Evolutionary conservation across 2,113 vertebrate genomes (phyloP), one percentile per base, ranked within the genome.

Genomic region (Lagopus muta): DNA sequence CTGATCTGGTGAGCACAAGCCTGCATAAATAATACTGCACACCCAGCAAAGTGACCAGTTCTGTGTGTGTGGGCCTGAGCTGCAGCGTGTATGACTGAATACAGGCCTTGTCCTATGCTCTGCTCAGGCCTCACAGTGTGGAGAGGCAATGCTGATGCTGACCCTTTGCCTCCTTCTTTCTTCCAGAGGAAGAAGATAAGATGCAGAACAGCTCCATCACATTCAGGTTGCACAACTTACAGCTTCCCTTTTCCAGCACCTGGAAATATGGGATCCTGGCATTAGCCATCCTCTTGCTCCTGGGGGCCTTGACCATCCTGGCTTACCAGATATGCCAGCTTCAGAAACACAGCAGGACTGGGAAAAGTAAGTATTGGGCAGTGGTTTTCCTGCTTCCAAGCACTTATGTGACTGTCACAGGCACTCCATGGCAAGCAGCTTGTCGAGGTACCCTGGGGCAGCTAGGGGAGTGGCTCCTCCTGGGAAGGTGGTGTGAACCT

Each of bases 291-390:
- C 14, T 90, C 34, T 93, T 98, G 43, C 93, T 98, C 6, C 76
- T 98, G 38, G 40, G 97, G 79, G 97, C 97, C 6, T 42, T 98
- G 55, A 87, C 89, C 32, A 96, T 98, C 86, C 89, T 98, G 83
- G 92, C 89, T 55, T 98, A 98, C 97, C 98, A 98, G 87, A 61
- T 92, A 42, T 92, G 93, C 82, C 97, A 89, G 72, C 98, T 96
- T 85, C 97, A 93, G 83, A 93, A 81, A 65, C 28, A 3, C 52
- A 85, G 24, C 32, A 83, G 62, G n/a, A 25, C 27, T 50, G 13
- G 24, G 21, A 88, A 60, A 76, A 52, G 75, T 84, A 86, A 45
- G 45, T 65, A 70, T 21, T 16, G 58, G n/a, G 25, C 17, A 27
- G 38, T 54, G 25, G 61, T 16, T 80, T 75, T 50, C 48, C 13